These are phyloP conservation scores for Cyprinodon tularosa DNA, from an alignment of 2,113 vertebrate genomes.

Conservation along the genomic window DNA sequence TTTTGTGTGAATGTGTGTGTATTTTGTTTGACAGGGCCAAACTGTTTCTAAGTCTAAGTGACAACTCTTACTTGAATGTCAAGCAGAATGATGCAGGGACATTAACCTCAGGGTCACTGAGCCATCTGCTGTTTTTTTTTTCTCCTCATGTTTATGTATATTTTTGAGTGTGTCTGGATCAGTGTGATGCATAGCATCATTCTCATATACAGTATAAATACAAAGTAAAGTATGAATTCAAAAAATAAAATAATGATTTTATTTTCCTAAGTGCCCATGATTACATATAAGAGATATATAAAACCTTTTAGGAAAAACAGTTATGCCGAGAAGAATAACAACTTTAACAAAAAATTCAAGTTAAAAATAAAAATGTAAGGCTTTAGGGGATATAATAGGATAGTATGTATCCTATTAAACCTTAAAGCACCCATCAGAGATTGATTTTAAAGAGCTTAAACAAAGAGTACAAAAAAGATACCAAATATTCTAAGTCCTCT, in stretches of 20 bases:
- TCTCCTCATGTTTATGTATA: slow-evolving; percentile 43
- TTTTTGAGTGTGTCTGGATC: neutral
- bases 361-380: too few relatives aligned
- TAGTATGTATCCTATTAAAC: too few relatives aligned
- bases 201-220: neutral
- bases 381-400: too few relatives aligned
- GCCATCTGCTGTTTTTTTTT: slow-evolving; percentile 54
- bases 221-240: neutral
- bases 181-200: neutral
- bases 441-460: too few relatives aligned
- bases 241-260: neutral
- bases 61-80: slow-evolving; percentile 64
- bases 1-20: neutral
- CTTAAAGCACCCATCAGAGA: too few relatives aligned
- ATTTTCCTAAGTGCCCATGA: neutral
- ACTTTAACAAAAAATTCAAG: neutral
- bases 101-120: slow-evolving; percentile 58
- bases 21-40: slow-evolving; percentile 6
- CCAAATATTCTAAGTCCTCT: too few relatives aligned
- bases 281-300: neutral
- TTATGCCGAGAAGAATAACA: neutral
- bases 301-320: neutral
- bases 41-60: slow-evolving; percentile 50
- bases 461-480: too few relatives aligned
- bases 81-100: slow-evolving; percentile 59